phyloP scores from a whole-genome alignment of 2,888 invertebrate species.

The Athripsodes cinereus region DNA sequence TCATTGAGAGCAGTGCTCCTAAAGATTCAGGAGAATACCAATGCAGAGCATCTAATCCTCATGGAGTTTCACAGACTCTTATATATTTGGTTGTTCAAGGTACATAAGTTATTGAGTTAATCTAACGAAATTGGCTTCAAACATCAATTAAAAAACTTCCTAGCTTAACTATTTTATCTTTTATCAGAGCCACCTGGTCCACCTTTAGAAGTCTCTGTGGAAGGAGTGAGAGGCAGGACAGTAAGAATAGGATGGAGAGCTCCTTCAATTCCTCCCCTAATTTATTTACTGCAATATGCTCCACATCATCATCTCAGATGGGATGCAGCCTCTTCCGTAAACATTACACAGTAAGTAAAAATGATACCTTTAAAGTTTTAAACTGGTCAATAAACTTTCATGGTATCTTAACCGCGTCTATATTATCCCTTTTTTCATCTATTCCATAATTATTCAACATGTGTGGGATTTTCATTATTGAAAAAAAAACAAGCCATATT shows the following conservation, averaged over 20 bases:
- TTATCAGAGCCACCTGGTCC: conserved; percentile 44
- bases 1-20: conserved; percentile 16
- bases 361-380: no score
- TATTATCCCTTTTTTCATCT: no score
- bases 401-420: no score
- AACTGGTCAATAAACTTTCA: no score
- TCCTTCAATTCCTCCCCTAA: conserved; percentile 39
- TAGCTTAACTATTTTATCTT: no score
- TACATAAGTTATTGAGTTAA: no score
- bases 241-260: conserved; percentile 45
- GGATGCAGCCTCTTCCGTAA: conserved; percentile 42
- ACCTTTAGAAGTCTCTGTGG: conserved; percentile 44
- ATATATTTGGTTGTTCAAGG: conserved; percentile 63
- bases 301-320: conserved; percentile 39
- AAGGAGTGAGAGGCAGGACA: conserved; percentile 39
- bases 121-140: no score
- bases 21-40: conserved; percentile 66
- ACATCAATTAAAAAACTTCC: no score
- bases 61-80: conserved; percentile 58
- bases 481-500: no score
- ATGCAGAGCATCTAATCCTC: conserved; percentile 64
- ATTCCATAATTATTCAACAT: no score
- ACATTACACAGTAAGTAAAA: conserved; percentile 39
- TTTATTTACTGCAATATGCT: conserved; percentile 43
- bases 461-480: no score